Evolutionary conservation across 2,797 vertebrate species (phyloP), one percentile per base, ranked within the genome.

Genomic region (Tenualosa thibaudeaui): DNA sequence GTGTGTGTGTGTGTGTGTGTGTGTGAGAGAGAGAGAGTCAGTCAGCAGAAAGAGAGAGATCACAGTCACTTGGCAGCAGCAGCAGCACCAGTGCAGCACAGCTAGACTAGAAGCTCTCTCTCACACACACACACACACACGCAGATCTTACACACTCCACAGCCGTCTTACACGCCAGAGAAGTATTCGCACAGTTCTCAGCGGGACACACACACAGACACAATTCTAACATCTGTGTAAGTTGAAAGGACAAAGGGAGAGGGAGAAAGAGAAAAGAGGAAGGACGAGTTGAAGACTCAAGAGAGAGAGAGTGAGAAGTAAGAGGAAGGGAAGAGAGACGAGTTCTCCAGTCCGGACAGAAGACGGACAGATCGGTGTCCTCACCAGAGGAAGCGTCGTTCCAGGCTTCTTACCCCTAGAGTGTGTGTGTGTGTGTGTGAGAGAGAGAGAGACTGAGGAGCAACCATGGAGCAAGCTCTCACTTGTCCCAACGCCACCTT

Each of bases 401-500:
- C 62, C 26, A 26, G 62, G 26, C 62, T 31, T 7, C 62, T 65
- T 24, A 5, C n/a, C 24, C 19, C n/a, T 3, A 24, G 62, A 65
- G 62, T 65, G 62, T 65, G 62, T 65, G 60, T 62, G 60, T 62
- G 24, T n/a, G 58, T 60, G 17, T 60, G 58, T 60, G 58, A n/a
- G 58, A 3, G 17, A n/a, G 5, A 24, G 58, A 12, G 19, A 1
- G 24, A 24, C 3, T 1, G 12, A 10, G n/a, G n/a, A 31, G n/a
- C 90, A 89, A 88, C 86, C 89, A 94, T 94, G 94, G 94, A 94
- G 91, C 92, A 93, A 91, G 94, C 83, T 85, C 93, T 94, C 90
- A 94, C 94, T 90, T 94, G 93, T 91, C 93, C 93, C 90, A 92
- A 93, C 46, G 90, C 92, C 92, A 94, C 94, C 90, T 95, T 95